A percentile compares a stretch with the other conserved stretches of the same genome.
Evolutionary conservation across 2,113 vertebrate species (phyloP).

Genomic region (Chlorodrepanis virens): DNA sequence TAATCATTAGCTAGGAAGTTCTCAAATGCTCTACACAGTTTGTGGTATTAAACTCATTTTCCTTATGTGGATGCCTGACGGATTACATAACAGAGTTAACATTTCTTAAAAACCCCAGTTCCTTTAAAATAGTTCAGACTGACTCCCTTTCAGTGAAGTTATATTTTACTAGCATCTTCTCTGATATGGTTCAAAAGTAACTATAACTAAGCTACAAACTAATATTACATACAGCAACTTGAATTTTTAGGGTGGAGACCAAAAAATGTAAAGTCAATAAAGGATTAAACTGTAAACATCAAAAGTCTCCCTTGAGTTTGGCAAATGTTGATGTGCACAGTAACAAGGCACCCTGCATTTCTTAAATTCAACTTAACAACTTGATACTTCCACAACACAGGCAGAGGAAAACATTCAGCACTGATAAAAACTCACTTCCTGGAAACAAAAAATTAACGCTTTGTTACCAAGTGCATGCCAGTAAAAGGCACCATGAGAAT

Average conservation of each 20-base stretch:
- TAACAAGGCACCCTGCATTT: background rate
- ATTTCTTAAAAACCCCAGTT: background rate
- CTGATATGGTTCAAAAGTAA: background rate
- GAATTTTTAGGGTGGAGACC: background rate
- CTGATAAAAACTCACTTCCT: background rate
- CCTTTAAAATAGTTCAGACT: background rate
- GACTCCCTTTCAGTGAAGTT: background rate
- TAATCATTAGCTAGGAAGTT: background rate
- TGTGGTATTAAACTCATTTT: background rate
- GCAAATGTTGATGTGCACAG: background rate
- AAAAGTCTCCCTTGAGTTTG: background rate
- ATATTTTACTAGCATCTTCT: background rate
- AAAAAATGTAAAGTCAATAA: background rate
- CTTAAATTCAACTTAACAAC: background rate
- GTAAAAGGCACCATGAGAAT: background rate
- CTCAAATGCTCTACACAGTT: background rate
- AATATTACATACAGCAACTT: background rate
- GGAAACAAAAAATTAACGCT: background rate
- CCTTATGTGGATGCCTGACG: background rate
- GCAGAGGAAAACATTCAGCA: background rate
- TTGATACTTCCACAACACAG: background rate
- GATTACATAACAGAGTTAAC: background rate
- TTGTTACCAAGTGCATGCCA: background rate
- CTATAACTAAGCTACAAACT: background rate
- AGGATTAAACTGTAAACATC: background rate